phyloP scores from a whole-genome alignment of 1,140 invertebrate species.

The Drosophila neocordata region DNA sequence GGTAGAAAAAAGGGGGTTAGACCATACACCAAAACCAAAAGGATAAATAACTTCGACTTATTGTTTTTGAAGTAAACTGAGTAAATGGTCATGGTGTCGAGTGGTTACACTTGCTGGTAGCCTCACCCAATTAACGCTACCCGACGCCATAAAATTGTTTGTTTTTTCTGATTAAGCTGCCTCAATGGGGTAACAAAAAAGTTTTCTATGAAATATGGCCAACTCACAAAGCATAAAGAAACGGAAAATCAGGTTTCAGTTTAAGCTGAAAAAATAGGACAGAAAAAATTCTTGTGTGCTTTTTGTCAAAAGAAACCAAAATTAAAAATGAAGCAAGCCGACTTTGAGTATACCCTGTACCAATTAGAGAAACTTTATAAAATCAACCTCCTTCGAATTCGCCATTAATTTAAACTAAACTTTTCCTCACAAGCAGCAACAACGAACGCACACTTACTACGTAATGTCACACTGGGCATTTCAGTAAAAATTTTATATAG shows the following conservation, averaged over 20 bases:
- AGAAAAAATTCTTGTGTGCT: background rate
- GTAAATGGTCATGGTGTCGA: conserved; percentile 30
- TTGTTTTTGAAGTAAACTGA: background rate
- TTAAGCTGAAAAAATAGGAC: background rate
- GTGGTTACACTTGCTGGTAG: conserved; percentile 70
- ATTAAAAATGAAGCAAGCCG: too few relatives aligned
- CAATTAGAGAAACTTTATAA: too few relatives aligned
- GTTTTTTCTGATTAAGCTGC: conserved; percentile 50
- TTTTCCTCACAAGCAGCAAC: too few relatives aligned
- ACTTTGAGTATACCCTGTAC: too few relatives aligned
- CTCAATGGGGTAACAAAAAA: background rate
- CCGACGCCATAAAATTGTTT: conserved; percentile 4
- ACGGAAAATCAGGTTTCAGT: background rate
- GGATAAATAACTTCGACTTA: background rate
- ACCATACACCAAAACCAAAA: too few relatives aligned
- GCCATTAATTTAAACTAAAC: too few relatives aligned
- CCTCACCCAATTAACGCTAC: background rate
- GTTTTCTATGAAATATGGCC: background rate
- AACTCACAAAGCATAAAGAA: background rate
- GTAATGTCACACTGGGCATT: too few relatives aligned
- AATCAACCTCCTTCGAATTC: too few relatives aligned
- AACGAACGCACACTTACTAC: too few relatives aligned
- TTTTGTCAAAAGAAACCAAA: background rate
- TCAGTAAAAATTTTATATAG: too few relatives aligned
- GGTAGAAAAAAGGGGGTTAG: too few relatives aligned